These are phyloP conservation scores for Campylorhamphus procurvoides DNA, from an alignment of 2,113 vertebrate genomes.

Conservation along the genomic window DNA sequence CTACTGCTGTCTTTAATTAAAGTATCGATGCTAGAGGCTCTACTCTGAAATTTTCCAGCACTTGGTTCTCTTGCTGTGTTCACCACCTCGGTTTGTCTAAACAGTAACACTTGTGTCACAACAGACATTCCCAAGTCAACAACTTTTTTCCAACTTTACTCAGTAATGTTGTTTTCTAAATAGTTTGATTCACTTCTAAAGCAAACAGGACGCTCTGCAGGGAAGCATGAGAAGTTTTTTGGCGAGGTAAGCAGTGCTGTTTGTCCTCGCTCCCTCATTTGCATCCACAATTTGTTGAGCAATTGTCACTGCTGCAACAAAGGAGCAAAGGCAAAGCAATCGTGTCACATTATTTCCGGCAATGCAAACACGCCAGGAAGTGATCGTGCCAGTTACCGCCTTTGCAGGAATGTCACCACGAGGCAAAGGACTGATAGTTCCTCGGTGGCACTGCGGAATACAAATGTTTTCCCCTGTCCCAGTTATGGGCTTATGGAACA, in stretches of 20 bases:
- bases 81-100: not conserved
- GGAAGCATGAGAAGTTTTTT: not conserved
- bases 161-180: not conserved
- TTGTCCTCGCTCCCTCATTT: not conserved
- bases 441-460: not conserved
- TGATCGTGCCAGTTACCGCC: not conserved
- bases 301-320: not conserved
- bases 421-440: not conserved
- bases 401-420: not conserved
- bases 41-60: not conserved
- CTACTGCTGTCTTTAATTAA: not conserved
- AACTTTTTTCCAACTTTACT: not conserved
- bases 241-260: not conserved
- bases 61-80: not conserved
- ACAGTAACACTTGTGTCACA: no score
- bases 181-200: not conserved
- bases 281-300: rapidly evolving
- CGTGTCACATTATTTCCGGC: not conserved
- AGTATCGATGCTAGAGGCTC: not conserved
- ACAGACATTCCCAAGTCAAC: not conserved
- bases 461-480: not conserved
- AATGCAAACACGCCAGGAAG: not conserved
- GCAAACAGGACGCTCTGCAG: not conserved
- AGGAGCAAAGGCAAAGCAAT: not conserved
- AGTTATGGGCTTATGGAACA: not conserved